Conservation (phyloP, 2,888 invertebrate species). For the Drosophila antonietae region DNA sequence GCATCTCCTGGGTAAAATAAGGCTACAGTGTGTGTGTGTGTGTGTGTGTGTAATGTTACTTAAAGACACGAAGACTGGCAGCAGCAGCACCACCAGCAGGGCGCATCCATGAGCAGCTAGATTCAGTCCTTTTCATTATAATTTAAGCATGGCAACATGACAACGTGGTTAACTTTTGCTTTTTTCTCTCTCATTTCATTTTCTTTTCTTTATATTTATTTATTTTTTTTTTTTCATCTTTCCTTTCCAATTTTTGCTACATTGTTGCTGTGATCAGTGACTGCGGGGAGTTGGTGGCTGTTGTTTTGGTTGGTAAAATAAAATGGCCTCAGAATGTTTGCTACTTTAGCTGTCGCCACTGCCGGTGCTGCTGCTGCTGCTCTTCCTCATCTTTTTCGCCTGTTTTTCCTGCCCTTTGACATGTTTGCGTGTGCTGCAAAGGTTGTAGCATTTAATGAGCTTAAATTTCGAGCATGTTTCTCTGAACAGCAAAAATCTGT, state of each 20-base stretch:
- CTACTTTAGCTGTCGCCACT: slow-evolving; percentile 46
- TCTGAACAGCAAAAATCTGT: slow-evolving; percentile 46
- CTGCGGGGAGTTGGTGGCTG: slow-evolving; percentile 53
- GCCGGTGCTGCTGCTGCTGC: not conserved
- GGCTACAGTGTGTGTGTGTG: slow-evolving; percentile 40
- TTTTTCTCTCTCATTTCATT: slow-evolving; percentile 31
- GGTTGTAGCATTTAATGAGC: slow-evolving; percentile 75
- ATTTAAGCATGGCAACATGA: slow-evolving; percentile 81
- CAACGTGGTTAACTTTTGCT: slow-evolving; percentile 80
- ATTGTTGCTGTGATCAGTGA: slow-evolving; percentile 67
- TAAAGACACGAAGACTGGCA: slow-evolving; percentile 42
- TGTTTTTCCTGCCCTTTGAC: slow-evolving; percentile 60
- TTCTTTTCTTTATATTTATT: not conserved
- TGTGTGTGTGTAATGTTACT: slow-evolving; percentile 32
- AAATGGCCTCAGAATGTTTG: slow-evolving; percentile 73
- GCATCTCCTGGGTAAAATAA: slow-evolving; percentile 62
- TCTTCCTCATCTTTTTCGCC: slow-evolving; percentile 10
- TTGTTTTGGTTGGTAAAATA: slow-evolving; percentile 54
- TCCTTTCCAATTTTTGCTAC: slow-evolving; percentile 35
- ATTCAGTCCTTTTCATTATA: slow-evolving; percentile 78
- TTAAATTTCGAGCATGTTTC: slow-evolving; percentile 67
- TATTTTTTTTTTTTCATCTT: slow-evolving; percentile 11
- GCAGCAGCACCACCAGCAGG: slow-evolving; percentile 38
- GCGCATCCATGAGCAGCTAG: slow-evolving; percentile 56
- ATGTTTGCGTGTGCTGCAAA: slow-evolving; percentile 54